Percentiles rank a stretch among this genome's conserved stretches.
phyloP scores from a whole-genome alignment of 2,113 vertebrate species.

The Dicentrarchus labrax region DNA sequence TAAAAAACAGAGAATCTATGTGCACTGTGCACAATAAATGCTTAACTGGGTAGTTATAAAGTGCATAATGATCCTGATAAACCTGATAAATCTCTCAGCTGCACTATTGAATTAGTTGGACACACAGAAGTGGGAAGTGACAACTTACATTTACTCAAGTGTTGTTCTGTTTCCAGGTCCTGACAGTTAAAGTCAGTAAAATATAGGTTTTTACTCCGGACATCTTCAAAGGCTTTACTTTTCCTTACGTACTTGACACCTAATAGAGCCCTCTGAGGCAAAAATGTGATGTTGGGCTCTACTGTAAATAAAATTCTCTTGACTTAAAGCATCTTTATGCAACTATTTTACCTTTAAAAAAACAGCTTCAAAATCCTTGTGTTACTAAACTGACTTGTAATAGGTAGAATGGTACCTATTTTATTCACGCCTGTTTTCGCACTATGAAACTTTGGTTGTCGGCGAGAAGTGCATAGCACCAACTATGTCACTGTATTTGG shows the following conservation, averaged over 20 bases:
- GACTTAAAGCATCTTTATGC: not conserved
- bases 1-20: not conserved
- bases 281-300: not conserved
- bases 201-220: not conserved
- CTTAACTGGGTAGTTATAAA: not conserved
- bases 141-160: not conserved
- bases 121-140: not conserved
- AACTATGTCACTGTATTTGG: too few species aligned
- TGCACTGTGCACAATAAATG: not conserved
- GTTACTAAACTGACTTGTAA: too few species aligned
- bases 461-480: too few species aligned
- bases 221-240: not conserved
- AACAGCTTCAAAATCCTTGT: too few species aligned
- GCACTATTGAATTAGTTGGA: not conserved
- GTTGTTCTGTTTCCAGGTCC: not conserved
- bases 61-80: not conserved
- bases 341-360: not conserved
- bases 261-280: not conserved
- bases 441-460: too few species aligned
- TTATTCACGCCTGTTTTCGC: too few species aligned
- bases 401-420: too few species aligned
- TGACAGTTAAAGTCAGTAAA: not conserved
- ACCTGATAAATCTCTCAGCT: not conserved
- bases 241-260: not conserved
- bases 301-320: not conserved